Percentiles rank a stretch among this genome's conserved stretches.
These are phyloP conservation scores for Charina bottae DNA, from an alignment of 2,113 vertebrate genomes.

Conservation along the genomic window DNA sequence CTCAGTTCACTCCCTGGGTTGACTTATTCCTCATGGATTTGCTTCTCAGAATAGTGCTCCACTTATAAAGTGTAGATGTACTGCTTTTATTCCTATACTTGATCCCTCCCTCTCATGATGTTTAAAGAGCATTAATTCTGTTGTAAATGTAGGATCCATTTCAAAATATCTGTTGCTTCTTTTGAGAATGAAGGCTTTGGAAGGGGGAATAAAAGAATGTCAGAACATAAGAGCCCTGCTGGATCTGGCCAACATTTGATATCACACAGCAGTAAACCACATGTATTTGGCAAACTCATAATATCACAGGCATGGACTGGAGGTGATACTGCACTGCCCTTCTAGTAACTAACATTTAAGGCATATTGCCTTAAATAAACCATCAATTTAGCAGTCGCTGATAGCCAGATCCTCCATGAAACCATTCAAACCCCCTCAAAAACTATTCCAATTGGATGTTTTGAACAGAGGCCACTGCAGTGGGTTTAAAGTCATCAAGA, in stretches of 20 bases:
- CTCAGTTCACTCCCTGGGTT: background rate
- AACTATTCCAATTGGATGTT: no score
- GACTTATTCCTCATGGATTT: background rate
- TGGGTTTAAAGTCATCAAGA: no score
- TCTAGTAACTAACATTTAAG: no score
- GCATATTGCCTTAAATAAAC: no score
- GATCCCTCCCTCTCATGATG: background rate
- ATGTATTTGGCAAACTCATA: no score
- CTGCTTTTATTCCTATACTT: background rate
- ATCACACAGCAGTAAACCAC: background rate
- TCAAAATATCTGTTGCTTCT: background rate
- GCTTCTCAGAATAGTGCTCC: constrained; percentile 15
- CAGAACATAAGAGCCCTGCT: background rate
- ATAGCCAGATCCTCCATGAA: no score
- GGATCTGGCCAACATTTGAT: background rate
- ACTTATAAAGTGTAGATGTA: background rate
- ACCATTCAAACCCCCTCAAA: no score
- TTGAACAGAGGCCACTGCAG: no score
- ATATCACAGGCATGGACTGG: no score
- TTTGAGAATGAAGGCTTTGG: background rate
- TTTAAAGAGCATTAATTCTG: background rate
- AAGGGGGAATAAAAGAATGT: background rate
- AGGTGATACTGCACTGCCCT: no score
- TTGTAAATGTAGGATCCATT: background rate
- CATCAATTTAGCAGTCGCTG: no score